Evolutionary conservation across 35 echinoderm and acorn worm species (phyloP).

Genomic region (Holothuria glaberrima): DNA sequence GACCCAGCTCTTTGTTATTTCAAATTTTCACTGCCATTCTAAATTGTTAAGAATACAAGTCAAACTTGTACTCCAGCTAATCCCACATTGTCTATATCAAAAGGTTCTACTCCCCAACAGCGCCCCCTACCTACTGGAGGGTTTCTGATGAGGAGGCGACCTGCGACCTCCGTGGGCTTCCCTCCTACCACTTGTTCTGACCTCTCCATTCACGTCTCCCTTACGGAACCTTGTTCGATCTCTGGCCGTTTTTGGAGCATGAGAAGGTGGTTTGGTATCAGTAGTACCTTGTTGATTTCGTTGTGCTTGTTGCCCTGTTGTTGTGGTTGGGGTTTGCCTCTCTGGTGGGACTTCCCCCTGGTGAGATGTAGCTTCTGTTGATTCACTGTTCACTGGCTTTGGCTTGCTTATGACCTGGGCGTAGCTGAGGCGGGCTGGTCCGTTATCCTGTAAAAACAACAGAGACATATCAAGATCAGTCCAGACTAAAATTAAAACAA

Average conservation of each 20-base stretch:
- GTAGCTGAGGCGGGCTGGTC: constrained; percentile 70
- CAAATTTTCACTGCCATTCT: neutral
- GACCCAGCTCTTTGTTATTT: too few relatives aligned
- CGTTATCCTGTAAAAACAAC: constrained; percentile 23
- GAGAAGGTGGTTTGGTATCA: neutral
- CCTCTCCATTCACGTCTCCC: constrained; percentile 69
- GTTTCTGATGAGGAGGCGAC: constrained; percentile 75
- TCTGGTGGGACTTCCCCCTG: constrained; percentile 32
- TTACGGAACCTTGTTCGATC: constrained; percentile 48
- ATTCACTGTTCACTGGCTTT: constrained; percentile 45
- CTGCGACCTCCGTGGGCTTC: constrained; percentile 67
- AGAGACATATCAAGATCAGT: neutral
- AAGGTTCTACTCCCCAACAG: too few relatives aligned
- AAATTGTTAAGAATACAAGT: too few relatives aligned
- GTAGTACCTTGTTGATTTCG: constrained; percentile 34
- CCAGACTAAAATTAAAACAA: neutral
- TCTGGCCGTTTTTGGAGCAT: constrained; percentile 28
- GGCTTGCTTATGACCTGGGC: constrained; percentile 73
- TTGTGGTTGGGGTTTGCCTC: constrained; percentile 30
- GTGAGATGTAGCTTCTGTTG: neutral
- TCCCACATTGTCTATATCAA: too few relatives aligned
- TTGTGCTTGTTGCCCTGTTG: constrained; percentile 32
- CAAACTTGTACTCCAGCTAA: too few relatives aligned
- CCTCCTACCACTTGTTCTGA: constrained; percentile 47
- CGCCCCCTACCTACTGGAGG: constrained; percentile 55